Conservation (phyloP, 2,797 vertebrate genomes). For the Pelodytes ibericus region DNA sequence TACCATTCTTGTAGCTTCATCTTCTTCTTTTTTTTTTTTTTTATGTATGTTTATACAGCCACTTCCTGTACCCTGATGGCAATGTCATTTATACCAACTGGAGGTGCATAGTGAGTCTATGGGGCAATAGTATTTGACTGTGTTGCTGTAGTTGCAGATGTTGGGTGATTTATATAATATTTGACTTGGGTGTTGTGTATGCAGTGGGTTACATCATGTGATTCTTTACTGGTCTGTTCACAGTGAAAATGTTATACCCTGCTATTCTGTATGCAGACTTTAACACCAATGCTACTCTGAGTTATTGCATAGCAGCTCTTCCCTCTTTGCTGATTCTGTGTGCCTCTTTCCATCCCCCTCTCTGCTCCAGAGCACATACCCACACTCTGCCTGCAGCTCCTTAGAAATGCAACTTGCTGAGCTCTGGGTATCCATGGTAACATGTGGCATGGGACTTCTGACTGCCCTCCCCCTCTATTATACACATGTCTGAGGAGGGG, state of each 20-base stretch:
- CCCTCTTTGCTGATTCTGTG: constrained; percentile 3
- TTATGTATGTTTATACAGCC: neutral
- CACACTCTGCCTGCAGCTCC: constrained; percentile 39
- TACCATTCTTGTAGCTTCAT: no score
- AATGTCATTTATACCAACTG: neutral
- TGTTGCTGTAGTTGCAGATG: no score
- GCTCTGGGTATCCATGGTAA: constrained; percentile 59
- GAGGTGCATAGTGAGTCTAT: no score
- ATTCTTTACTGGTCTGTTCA: neutral
- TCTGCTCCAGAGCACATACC: constrained; percentile 39
- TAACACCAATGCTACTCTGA: neutral
- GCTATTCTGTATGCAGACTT: neutral
- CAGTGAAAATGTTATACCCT: neutral
- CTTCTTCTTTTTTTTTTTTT: no score
- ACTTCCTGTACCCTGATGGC: neutral
- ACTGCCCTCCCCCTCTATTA: constrained; percentile 47
- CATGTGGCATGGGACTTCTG: constrained; percentile 51
- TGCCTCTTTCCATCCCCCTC: constrained; percentile 21
- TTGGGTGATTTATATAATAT: no score
- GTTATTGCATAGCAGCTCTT: constrained; percentile 14
- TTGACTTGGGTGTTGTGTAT: neutral
- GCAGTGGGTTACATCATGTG: neutral
- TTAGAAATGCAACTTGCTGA: constrained; percentile 48
- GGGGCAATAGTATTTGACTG: neutral
- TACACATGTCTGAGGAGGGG: neutral